Conservation (phyloP, 2,888 invertebrate genomes). For the Scaptomyza flava region DNA sequence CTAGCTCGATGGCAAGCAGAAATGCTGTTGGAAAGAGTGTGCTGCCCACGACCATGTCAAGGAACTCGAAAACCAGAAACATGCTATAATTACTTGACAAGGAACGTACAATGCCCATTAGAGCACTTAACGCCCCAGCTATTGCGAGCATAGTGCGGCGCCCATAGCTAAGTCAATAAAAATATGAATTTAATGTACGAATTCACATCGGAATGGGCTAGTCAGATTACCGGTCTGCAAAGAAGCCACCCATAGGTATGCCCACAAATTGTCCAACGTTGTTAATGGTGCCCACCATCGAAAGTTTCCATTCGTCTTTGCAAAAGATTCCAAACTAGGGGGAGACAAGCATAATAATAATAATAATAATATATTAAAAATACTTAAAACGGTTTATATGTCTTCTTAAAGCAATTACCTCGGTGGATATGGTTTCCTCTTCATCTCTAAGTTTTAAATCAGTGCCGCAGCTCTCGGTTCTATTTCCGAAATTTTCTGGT, state of each 20-base stretch:
- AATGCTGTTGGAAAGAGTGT: constrained; percentile 90
- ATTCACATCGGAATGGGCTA: neutral
- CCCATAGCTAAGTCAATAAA: constrained; percentile 84
- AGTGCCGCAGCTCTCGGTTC: constrained; percentile 61
- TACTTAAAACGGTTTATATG: too few species aligned
- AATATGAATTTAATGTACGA: too few species aligned
- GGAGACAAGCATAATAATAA: neutral
- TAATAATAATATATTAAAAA: too few species aligned
- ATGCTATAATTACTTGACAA: constrained; percentile 89
- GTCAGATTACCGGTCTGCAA: constrained; percentile 86
- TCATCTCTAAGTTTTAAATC: constrained; percentile 79
- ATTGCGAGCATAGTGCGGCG: constrained; percentile 87
- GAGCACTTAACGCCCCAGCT: constrained; percentile 86
- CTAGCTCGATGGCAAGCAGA: constrained; percentile 90
- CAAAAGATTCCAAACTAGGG: constrained; percentile 77
- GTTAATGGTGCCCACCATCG: constrained; percentile 90
- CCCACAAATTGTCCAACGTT: constrained; percentile 91
- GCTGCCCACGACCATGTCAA: constrained; percentile 89
- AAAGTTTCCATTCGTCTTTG: constrained; percentile 87
- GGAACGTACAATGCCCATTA: constrained; percentile 89
- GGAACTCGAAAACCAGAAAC: constrained; percentile 89
- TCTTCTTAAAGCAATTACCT: constrained; percentile 58
- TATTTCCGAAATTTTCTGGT: constrained; percentile 82
- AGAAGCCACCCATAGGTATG: constrained; percentile 87
- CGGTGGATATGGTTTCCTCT: constrained; percentile 80